Percentiles rank a stretch among this genome's conserved stretches.
phyloP scores from a whole-genome alignment of 2,888 invertebrate species.

The Morpho deidamia region DNA sequence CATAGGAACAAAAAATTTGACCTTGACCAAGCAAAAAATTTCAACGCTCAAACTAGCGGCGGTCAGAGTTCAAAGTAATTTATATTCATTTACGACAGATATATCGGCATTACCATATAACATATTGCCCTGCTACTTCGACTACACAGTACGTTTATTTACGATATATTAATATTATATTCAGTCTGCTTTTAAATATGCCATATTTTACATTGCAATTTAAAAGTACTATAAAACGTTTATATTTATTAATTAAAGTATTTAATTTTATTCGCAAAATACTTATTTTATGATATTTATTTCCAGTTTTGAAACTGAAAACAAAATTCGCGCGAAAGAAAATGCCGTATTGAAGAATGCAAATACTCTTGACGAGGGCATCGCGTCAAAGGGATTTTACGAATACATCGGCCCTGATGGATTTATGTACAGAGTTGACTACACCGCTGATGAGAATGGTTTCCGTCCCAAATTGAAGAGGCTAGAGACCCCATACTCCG shows the following conservation, averaged over 20 bases:
- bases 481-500: constrained; percentile 68
- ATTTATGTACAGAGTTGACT: constrained; percentile 72
- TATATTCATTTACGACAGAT: constrained; percentile 46
- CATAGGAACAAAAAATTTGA: constrained; percentile 11
- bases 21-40: constrained; percentile 51
- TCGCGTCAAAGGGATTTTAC: constrained; percentile 71
- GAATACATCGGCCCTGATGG: constrained; percentile 76
- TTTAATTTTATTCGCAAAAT: too few species aligned
- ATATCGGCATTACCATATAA: constrained; percentile 33
- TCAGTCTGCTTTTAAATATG: too few species aligned
- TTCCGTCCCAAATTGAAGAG: constrained; percentile 68
- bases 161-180: too few species aligned
- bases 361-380: constrained; percentile 69
- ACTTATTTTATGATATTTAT: constrained; percentile 9
- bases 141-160: background rate
- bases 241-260: too few species aligned
- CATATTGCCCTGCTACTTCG: background rate
- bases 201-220: too few species aligned
- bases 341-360: constrained; percentile 70
- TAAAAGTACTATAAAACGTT: too few species aligned
- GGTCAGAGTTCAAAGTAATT: constrained; percentile 59
- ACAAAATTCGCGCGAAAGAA: constrained; percentile 74
- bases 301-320: constrained; percentile 73
- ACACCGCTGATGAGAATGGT: constrained; percentile 73
- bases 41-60: constrained; percentile 24